These are phyloP conservation scores for Theodoxus fluviatilis DNA, from an alignment of 2,888 invertebrate genomes.

Conservation along the genomic window DNA sequence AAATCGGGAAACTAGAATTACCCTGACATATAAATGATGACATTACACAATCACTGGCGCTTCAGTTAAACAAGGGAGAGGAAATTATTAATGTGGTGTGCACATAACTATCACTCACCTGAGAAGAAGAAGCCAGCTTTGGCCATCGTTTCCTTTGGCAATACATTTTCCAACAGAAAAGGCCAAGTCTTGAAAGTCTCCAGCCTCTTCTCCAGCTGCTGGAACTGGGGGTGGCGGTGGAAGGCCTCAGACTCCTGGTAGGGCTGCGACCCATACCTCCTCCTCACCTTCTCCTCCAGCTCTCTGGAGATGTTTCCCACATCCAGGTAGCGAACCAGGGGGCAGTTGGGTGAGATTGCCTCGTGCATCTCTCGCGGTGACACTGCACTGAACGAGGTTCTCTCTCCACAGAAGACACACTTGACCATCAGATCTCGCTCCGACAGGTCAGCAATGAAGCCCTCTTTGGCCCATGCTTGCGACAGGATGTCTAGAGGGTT, in stretches of 20 bases:
- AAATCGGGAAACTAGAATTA: no score
- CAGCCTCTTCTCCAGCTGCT: background rate
- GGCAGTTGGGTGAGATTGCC: background rate
- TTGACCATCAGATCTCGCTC: background rate
- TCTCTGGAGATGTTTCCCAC: background rate
- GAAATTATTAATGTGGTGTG: no score
- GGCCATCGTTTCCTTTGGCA: background rate
- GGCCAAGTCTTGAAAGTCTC: constrained; percentile 1
- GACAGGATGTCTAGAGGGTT: background rate
- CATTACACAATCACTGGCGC: no score
- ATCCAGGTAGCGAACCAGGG: constrained; percentile 2
- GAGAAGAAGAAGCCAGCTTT: constrained; percentile 4
- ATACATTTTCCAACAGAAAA: background rate
- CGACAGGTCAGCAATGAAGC: background rate
- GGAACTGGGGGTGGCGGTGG: constrained; percentile 6
- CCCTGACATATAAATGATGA: no score
- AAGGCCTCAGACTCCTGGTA: no score
- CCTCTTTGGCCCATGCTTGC: background rate
- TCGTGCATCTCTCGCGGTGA: background rate
- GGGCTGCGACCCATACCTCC: no score
- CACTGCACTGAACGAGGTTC: background rate
- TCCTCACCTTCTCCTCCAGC: background rate
- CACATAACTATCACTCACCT: no score
- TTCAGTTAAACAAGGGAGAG: no score
- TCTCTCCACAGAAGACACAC: constrained; percentile 4